These are phyloP conservation scores for Nothoprocta pentlandii DNA, from an alignment of 2,113 vertebrate genomes.

Conservation along the genomic window DNA sequence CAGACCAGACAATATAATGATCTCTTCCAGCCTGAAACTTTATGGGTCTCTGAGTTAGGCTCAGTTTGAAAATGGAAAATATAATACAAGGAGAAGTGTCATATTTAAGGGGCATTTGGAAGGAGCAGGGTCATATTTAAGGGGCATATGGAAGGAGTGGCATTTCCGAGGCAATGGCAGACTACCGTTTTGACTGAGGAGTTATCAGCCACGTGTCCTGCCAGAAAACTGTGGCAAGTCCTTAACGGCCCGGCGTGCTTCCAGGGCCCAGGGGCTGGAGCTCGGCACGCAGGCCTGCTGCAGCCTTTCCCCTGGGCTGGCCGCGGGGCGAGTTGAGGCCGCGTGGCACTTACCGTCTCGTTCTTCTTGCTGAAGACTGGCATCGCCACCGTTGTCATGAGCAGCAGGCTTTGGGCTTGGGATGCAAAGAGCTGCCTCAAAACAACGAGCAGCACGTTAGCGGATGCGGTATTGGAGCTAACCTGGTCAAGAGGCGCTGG, in stretches of 20 bases:
- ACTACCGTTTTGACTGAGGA: background rate
- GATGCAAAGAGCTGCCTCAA: constrained; percentile 86
- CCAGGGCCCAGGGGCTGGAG: background rate
- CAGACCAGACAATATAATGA: constrained; percentile 1
- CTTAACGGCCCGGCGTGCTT: rapidly evolving
- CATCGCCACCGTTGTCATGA: constrained; percentile 97
- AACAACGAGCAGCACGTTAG: background rate
- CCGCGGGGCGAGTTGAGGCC: background rate
- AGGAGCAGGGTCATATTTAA: background rate
- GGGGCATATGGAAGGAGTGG: background rate
- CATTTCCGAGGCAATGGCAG: background rate
- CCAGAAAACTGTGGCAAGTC: background rate
- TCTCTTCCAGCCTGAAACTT: background rate
- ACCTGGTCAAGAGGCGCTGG: background rate
- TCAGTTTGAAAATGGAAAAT: background rate
- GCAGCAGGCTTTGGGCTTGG: constrained; percentile 87
- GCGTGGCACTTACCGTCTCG: constrained; percentile 85
- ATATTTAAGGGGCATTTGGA: background rate
- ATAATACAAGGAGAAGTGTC: background rate
- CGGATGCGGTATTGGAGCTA: background rate
- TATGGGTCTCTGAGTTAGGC: background rate
- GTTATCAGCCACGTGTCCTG: background rate
- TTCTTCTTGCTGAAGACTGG: constrained; percentile 98
- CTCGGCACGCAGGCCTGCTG: rapidly evolving
- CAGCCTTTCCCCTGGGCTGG: background rate